Percentiles rank a stretch among this genome's conserved stretches.
phyloP scores from a whole-genome alignment of 2,797 vertebrate species.

The Emydoidea blandingii region DNA sequence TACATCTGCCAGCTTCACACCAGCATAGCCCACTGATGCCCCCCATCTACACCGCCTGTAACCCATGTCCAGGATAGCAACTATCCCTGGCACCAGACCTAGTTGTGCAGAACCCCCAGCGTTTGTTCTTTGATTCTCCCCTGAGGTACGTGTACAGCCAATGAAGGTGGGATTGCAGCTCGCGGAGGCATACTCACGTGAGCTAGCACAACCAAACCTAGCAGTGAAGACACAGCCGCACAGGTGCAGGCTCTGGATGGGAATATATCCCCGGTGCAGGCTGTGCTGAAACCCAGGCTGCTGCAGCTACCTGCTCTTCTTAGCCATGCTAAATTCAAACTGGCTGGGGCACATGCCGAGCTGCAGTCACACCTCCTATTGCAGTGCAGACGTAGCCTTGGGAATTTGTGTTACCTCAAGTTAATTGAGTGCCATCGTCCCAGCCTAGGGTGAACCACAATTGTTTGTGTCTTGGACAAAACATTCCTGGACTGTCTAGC shows the following conservation, averaged over 20 bases:
- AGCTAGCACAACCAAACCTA: neutral
- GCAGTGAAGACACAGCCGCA: neutral
- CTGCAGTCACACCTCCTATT: neutral
- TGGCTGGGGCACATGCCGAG: neutral
- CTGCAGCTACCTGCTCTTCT: neutral
- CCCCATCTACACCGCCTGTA: neutral
- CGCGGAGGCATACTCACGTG: neutral
- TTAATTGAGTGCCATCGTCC: neutral
- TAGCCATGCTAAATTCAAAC: neutral
- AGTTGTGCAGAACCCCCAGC: neutral
- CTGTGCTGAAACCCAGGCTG: neutral
- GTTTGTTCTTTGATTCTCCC: neutral
- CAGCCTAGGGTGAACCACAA: neutral
- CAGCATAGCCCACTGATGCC: neutral
- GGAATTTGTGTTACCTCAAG: neutral
- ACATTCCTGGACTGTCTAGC: neutral
- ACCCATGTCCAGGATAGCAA: neutral
- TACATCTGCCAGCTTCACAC: neutral
- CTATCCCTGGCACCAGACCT: neutral
- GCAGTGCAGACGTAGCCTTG: neutral
- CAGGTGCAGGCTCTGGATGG: neutral
- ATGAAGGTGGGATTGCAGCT: neutral
- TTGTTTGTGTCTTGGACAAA: neutral
- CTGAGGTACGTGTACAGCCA: fast-evolving
- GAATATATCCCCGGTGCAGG: neutral